Base-by-base conservation (phyloP, 2,113 vertebrate genomes). In the Tetraodon nigroviridis region DNA sequence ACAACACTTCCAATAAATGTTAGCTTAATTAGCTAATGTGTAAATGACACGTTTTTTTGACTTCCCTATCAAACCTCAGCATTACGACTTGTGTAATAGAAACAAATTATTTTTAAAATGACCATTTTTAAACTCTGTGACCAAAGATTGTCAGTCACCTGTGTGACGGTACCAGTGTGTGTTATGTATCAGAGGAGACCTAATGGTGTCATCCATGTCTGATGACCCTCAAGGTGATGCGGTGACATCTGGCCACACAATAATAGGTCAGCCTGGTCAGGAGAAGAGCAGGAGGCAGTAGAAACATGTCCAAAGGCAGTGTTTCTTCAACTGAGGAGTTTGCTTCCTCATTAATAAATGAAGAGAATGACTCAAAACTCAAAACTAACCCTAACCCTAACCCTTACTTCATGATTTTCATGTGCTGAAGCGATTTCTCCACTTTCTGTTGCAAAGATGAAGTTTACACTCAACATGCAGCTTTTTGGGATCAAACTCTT, bases 401-500 rank as follows among this genome's bases (percentile, higher is more conserved):
- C n/a, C 4, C 24, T 14, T 3, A 22, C 5, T 14, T 10, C 49
- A 51, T 21, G 49, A 1, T 50, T 51, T 11, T 21, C 19, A 47
- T 19, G 16, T n/a, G 45, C 7, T 17, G 17, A 47, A n/a, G n/a
- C 1, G 20, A 13, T 14, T 14, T 50, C 20, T 14, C 15, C 14
- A 16, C 5, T 12, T 44, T 1, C 40, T 46, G 45, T 27, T 51
- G 41, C 24, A 17, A n/a, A 6, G 57, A 14, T 19, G 32, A 51
- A n/a, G 17, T 57, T 57, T 19, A 20, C 12, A 7, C 19, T 50
- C 59, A 64, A 63, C 64, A 55, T 42, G 55, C 12, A 42, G n/a
- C 32, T 24, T 22, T 67, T 65, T 66, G 69, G 60, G 76, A 66
- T 51, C 65, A 76, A 86, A 79, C 65, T 70, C 60, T 71, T 51